These are phyloP conservation scores for Crenuchus spilurus DNA, from an alignment of 2,797 vertebrate genomes.

Conservation along the genomic window DNA sequence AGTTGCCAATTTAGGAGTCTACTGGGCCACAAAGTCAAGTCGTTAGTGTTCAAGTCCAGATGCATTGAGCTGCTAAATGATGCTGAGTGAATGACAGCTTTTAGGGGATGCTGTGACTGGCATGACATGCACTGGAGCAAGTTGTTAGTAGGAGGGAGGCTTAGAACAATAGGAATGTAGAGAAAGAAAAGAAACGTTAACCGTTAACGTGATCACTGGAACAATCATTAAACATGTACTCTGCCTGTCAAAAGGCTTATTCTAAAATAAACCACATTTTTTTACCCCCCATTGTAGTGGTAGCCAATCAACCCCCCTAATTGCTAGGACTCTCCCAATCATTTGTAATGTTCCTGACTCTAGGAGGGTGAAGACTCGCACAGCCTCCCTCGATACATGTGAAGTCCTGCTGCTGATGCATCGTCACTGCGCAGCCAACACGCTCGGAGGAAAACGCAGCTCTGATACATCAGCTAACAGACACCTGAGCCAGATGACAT, in stretches of 20 bases:
- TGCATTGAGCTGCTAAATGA: neutral
- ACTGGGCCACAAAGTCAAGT: neutral
- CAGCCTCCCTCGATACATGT: no score
- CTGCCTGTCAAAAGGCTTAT: neutral
- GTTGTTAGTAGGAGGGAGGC: neutral
- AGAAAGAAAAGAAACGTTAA: neutral
- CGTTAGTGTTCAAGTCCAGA: slow-evolving; percentile 15
- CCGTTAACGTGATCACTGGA: neutral
- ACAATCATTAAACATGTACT: neutral
- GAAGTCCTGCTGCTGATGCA: no score
- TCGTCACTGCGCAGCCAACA: no score
- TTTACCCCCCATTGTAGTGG: no score
- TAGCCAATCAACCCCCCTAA: no score
- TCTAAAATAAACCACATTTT: no score
- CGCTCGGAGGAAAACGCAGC: no score
- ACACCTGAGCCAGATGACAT: no score
- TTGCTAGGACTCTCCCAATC: no score
- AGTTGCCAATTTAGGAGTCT: neutral
- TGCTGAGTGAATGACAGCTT: neutral
- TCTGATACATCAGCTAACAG: no score
- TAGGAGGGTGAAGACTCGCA: no score
- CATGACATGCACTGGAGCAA: neutral
- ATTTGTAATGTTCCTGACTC: no score
- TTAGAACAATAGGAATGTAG: neutral
- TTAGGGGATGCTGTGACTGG: neutral